Evolutionary conservation across 2,888 invertebrate genomes (phyloP).

Genomic region (Hypselothyrea guttata): DNA sequence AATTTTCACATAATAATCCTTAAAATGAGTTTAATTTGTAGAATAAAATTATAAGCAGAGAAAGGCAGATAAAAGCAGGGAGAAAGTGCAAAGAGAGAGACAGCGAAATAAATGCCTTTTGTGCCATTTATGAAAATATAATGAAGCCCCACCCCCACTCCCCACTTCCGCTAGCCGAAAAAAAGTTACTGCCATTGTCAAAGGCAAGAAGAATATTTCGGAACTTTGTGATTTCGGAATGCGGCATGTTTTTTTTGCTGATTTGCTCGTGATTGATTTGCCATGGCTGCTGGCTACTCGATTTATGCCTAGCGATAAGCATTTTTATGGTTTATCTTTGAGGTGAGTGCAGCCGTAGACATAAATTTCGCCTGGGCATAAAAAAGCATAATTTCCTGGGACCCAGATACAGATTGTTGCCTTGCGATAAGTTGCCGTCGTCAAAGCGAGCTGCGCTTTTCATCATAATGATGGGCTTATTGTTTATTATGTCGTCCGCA

Average conservation of each 20-base stretch:
- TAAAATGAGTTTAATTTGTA: constrained; percentile 78
- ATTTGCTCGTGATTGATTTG: constrained; percentile 70
- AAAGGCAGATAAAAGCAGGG: constrained; percentile 4
- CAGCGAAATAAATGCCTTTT: constrained; percentile 19
- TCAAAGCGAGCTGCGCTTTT: constrained; percentile 37
- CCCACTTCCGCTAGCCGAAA: too few relatives aligned
- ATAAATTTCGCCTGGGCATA: constrained; percentile 46
- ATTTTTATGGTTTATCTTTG: constrained; percentile 70
- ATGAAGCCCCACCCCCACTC: constrained; percentile 31
- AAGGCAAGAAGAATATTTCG: too few relatives aligned
- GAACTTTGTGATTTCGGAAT: constrained; percentile 47
- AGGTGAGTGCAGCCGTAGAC: constrained; percentile 48
- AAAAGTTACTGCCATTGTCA: constrained; percentile 41
- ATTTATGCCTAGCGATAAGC: constrained; percentile 68
- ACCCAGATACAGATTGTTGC: constrained; percentile 62
- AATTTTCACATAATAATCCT: constrained; percentile 77
- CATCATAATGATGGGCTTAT: constrained; percentile 76
- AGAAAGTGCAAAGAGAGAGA: not conserved
- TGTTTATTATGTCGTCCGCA: constrained; percentile 53
- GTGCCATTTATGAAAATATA: constrained; percentile 50
- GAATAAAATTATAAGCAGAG: constrained; percentile 62
- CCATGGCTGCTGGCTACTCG: constrained; percentile 46
- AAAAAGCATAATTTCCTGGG: constrained; percentile 80
- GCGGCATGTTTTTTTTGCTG: constrained; percentile 50
- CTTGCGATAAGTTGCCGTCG: constrained; percentile 52